Evolutionary conservation across 2,797 vertebrate genomes (phyloP).

Genomic region (Leptoclinus maculatus): DNA sequence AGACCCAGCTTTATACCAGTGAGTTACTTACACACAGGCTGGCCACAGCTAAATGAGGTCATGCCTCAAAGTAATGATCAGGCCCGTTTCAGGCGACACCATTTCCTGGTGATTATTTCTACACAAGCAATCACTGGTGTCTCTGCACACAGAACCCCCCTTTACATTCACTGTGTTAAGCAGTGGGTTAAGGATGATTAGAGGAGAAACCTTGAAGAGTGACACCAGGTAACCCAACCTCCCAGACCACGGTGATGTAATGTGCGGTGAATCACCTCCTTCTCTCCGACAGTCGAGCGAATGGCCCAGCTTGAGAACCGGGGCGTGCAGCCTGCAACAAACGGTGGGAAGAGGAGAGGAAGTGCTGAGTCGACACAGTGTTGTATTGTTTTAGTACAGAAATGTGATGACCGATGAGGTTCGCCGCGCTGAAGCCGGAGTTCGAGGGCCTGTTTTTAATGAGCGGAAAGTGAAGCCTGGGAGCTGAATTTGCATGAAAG

Average conservation of each 20-base stretch:
- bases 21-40: slow-evolving; percentile 20
- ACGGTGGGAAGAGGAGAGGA: slow-evolving; percentile 58
- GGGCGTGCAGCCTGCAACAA: slow-evolving; percentile 20
- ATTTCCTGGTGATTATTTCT: slow-evolving; percentile 57
- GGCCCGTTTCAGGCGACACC: slow-evolving; percentile 21
- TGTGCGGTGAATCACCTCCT: slow-evolving; percentile 43
- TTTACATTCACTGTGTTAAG: not conserved
- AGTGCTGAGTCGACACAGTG: slow-evolving; percentile 77
- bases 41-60: slow-evolving; percentile 58
- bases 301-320: slow-evolving; percentile 41
- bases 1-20: slow-evolving; percentile 29
- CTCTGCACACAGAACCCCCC: not conserved
- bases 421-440: slow-evolving; percentile 48
- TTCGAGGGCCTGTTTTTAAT: slow-evolving; percentile 67
- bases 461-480: slow-evolving; percentile 79
- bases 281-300: slow-evolving; percentile 73
- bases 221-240: slow-evolving; percentile 22
- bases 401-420: slow-evolving; percentile 76
- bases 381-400: slow-evolving; percentile 76
- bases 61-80: slow-evolving; percentile 51
- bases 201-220: slow-evolving; percentile 9
- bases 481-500: slow-evolving; percentile 76
- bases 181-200: not conserved
- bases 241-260: slow-evolving; percentile 49
- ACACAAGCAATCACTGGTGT: slow-evolving; percentile 29